Evolutionary conservation across 2,797 vertebrate genomes (phyloP).

Genomic region (Esox masquinongy): DNA sequence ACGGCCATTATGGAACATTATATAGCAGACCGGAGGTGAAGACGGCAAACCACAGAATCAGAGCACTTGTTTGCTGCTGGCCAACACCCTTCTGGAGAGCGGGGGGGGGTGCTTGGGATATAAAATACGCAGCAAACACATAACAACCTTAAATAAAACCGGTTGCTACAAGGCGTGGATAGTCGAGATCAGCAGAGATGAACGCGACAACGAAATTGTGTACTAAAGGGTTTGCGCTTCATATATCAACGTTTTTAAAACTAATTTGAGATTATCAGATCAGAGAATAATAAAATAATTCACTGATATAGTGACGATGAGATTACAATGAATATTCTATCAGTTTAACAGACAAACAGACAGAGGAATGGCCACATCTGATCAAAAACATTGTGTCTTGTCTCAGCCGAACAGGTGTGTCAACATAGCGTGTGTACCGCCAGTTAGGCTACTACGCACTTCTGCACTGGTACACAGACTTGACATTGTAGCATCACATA

Average conservation of each 20-base stretch:
- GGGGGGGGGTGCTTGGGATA: not conserved
- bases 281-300: no score
- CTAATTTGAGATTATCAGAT: no score
- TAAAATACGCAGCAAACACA: slow-evolving; percentile 6
- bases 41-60: slow-evolving; percentile 25
- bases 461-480: slow-evolving; percentile 14
- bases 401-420: slow-evolving; percentile 75
- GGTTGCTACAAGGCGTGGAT: not conserved
- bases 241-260: no score
- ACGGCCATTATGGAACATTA: slow-evolving; percentile 30
- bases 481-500: slow-evolving; percentile 44
- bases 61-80: not conserved
- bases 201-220: not conserved
- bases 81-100: not conserved
- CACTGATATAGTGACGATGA: no score
- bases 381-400: slow-evolving; percentile 61
- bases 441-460: slow-evolving; percentile 37
- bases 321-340: slow-evolving; percentile 18
- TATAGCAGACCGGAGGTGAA: slow-evolving; percentile 32
- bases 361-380: slow-evolving; percentile 30
- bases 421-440: slow-evolving; percentile 68
- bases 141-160: not conserved
- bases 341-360: slow-evolving; percentile 30
- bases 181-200: not conserved
- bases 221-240: no score